These are phyloP conservation scores for Crocallis elinguaria DNA, from an alignment of 2,888 invertebrate species.

Conservation along the genomic window DNA sequence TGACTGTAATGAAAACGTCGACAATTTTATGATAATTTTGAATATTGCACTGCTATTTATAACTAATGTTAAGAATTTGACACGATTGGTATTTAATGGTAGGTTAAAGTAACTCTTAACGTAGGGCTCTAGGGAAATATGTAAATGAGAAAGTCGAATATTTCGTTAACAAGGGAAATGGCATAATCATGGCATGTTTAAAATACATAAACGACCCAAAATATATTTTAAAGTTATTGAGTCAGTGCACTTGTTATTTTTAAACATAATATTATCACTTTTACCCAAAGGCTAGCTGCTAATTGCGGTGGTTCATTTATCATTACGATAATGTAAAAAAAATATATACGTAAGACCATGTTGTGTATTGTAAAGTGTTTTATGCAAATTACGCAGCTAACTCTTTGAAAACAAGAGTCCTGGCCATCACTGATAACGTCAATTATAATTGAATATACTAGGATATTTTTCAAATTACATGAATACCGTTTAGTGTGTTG, in stretches of 20 bases:
- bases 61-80: conserved; percentile 36
- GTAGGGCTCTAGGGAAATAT: conserved; percentile 59
- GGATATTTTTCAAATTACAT: neutral
- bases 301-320: neutral
- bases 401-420: neutral
- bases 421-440: neutral
- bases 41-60: conserved; percentile 24
- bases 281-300: conserved; percentile 1
- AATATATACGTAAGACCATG: too few relatives aligned
- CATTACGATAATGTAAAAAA: neutral
- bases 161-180: conserved; percentile 62
- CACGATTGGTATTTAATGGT: conserved; percentile 45
- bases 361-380: neutral
- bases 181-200: conserved; percentile 65
- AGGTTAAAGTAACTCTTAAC: conserved; percentile 28
- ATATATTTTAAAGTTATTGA: neutral
- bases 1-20: neutral
- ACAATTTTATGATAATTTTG: conserved; percentile 2
- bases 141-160: conserved; percentile 63
- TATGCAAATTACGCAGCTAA: neutral
- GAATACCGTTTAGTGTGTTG: neutral
- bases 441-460: neutral
- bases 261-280: neutral
- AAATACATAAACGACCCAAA: conserved; percentile 65
- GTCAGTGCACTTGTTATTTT: neutral